Evolutionary conservation across 1,140 invertebrate species (phyloP).

Genomic region (Papilio polytes): DNA sequence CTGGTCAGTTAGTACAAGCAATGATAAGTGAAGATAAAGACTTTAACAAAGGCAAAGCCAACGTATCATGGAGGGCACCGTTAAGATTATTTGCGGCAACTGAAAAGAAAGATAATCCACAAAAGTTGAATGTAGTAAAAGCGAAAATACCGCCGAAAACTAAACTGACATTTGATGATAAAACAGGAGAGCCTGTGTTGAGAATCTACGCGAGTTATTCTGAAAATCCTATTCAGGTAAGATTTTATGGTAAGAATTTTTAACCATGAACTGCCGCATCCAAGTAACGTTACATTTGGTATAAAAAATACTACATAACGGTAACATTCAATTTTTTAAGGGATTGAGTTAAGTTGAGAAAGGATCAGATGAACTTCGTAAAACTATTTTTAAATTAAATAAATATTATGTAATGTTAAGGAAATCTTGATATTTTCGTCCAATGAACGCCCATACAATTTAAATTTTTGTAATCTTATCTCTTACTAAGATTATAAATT

Average conservation of each 20-base stretch:
- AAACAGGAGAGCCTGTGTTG: conserved; percentile 74
- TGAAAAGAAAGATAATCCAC: conserved; percentile 52
- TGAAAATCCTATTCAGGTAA: conserved; percentile 69
- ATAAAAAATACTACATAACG: no score
- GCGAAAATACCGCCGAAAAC: conserved; percentile 76
- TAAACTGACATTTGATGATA: conserved; percentile 74
- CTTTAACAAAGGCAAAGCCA: conserved; percentile 67
- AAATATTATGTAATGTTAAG: no score
- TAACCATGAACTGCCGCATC: not conserved
- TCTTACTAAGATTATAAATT: no score
- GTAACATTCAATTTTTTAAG: no score
- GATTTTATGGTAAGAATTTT: not conserved
- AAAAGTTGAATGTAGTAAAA: conserved; percentile 62
- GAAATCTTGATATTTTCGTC: no score
- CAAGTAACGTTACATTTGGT: no score
- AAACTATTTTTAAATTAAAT: no score
- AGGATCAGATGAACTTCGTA: no score
- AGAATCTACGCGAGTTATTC: conserved; percentile 77
- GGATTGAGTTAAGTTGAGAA: no score
- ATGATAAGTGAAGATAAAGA: conserved; percentile 73
- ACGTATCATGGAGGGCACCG: conserved; percentile 61
- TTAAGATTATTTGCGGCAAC: conserved; percentile 60
- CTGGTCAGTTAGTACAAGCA: conserved; percentile 73
- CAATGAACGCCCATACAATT: no score
- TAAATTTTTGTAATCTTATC: no score